phyloP scores from a whole-genome alignment of 2,797 vertebrate species.

The Margarornis squamiger region DNA sequence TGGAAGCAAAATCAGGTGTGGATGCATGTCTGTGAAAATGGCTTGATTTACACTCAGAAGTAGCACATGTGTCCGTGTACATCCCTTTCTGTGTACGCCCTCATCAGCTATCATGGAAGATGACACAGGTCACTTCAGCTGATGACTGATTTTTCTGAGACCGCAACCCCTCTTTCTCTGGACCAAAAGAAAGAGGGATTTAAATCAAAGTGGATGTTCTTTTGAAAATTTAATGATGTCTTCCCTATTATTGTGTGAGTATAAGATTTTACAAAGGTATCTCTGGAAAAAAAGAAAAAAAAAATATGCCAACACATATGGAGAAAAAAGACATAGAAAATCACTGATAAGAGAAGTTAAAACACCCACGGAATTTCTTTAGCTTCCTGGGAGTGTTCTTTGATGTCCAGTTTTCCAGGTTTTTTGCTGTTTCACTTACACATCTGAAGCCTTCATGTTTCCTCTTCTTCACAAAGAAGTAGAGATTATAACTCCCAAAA shows the following conservation, averaged over 20 bases:
- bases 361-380: neutral
- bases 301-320: accelerated
- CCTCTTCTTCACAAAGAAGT: neutral
- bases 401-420: neutral
- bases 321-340: neutral
- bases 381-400: neutral
- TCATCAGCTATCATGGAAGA: neutral
- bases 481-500: neutral
- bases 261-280: neutral
- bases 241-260: neutral
- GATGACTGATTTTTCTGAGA: neutral
- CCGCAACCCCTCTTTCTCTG: neutral
- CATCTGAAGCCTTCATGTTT: neutral
- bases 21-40: neutral
- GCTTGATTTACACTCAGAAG: neutral
- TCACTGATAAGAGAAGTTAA: neutral
- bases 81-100: neutral
- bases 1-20: neutral
- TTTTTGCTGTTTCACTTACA: neutral
- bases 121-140: neutral
- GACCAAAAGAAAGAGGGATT: neutral
- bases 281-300: neutral
- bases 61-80: neutral
- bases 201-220: neutral
- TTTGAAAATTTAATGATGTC: neutral